Conservation (phyloP, 2,113 vertebrate genomes). For the Elaphurus davidianus region DNA sequence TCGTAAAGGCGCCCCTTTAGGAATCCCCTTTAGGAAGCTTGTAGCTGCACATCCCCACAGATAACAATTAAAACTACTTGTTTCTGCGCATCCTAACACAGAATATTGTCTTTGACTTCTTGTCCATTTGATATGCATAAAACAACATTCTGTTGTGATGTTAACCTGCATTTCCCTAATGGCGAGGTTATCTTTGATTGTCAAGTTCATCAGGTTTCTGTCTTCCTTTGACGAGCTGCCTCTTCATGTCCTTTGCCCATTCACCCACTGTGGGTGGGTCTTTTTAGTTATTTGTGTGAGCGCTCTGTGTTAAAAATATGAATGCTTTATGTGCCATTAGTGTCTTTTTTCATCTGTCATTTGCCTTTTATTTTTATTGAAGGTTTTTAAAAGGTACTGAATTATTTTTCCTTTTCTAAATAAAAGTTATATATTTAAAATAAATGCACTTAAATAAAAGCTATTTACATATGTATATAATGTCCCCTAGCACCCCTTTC, state of each 20-base stretch:
- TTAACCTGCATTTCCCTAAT: background rate
- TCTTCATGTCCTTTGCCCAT: rapidly evolving
- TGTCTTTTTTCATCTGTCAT: background rate
- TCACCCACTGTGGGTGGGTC: background rate
- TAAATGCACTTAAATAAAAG: background rate
- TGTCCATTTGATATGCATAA: background rate
- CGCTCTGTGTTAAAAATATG: background rate
- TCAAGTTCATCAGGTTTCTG: too few relatives aligned
- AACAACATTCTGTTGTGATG: background rate
- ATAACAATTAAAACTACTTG: rapidly evolving
- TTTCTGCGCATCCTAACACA: background rate
- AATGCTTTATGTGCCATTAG: background rate
- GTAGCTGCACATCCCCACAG: rapidly evolving
- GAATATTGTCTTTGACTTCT: background rate
- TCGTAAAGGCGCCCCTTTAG: rapidly evolving
- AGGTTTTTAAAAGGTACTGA: background rate
- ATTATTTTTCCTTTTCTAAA: background rate
- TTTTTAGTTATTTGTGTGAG: rapidly evolving
- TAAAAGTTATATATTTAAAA: background rate
- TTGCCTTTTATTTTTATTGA: background rate
- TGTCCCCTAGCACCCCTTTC: background rate
- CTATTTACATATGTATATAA: too few relatives aligned
- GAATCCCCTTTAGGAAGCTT: background rate
- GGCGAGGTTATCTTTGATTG: background rate
- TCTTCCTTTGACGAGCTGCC: background rate